Base-by-base conservation (phyloP, 2,113 vertebrate genomes). In the Vireo altiloquus region DNA sequence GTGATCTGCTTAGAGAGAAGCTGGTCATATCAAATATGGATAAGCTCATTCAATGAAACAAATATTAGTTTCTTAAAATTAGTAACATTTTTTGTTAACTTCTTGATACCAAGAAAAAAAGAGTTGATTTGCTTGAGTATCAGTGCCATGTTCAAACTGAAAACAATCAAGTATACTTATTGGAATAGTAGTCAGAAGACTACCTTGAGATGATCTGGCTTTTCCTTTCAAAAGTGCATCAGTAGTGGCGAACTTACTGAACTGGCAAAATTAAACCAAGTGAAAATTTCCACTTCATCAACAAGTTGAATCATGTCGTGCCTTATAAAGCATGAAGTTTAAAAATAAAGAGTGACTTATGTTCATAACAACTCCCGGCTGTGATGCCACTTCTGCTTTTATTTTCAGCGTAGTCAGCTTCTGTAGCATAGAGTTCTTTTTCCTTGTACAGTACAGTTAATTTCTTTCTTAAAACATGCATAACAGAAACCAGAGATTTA, bases 201-300 rank as follows among this genome's bases (percentile, higher is more conserved):
- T 68, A 78, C 22, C 31, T 68, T 70, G 53, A 61, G 28, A 83
- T 50, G 19, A 49, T 74, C 47, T 22, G 20, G 4, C 11, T 69
- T 89, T 94, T 78, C n/a, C 74, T 77, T 87, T 92, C 27, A 75
- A 53, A 86, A 87, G 31, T 78, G 16, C 71, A 81, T 44, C 47
- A 53, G 3, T 60, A n/a, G 46, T 61, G n/a, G 28, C 44, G 78
- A 89, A 85, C 13, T 76, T 76, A 86, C 28, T 83, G 79, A 90
- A 78, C 50, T 49, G 39, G 49, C n/a, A 87, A 93, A 90, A 90
- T 64, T 92, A 83, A 88, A 84, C 19, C n/a, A 75, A 83, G n/a
- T 83, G 69, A 92, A 90, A 94, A 88, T 82, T 92, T 91, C 72
- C 19, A 49, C 60, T 81, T 90, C 80, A 90, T 86, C 79, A 90